Conservation (phyloP, 2,797 vertebrate species). For the Cyprinodon diabolis region DNA sequence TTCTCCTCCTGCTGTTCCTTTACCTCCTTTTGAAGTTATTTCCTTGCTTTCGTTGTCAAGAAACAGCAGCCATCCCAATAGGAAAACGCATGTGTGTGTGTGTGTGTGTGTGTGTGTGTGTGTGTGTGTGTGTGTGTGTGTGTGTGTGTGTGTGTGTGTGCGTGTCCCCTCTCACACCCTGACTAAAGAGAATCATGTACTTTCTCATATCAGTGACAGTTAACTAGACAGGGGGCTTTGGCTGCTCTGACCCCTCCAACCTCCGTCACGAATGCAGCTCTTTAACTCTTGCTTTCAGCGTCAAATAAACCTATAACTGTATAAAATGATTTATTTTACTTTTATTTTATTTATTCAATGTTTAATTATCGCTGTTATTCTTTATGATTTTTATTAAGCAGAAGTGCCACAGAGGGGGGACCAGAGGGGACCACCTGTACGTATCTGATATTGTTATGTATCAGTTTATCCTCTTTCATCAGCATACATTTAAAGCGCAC, state of each 20-base stretch:
- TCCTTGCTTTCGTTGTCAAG: constrained; percentile 62
- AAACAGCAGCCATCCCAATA: constrained; percentile 70
- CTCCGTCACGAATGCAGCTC: constrained; percentile 39
- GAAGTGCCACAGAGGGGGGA: neutral
- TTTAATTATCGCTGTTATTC: neutral
- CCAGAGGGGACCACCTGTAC: neutral
- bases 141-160: constrained; percentile 48
- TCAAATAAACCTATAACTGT: constrained; percentile 2
- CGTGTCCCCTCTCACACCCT: constrained; percentile 70
- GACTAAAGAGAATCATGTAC: constrained; percentile 85
- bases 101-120: constrained; percentile 30
- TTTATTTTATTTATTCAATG: neutral
- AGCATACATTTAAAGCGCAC: neutral
- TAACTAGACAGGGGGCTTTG: constrained; percentile 80
- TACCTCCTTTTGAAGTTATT: constrained; percentile 48
- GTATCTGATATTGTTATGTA: neutral
- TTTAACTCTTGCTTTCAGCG: neutral
- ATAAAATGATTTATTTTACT: neutral
- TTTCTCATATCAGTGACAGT: constrained; percentile 84
- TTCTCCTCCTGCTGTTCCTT: constrained; percentile 60
- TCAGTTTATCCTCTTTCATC: neutral
- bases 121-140: constrained; percentile 27
- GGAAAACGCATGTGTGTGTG: constrained; percentile 39
- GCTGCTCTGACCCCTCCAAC: constrained; percentile 67
- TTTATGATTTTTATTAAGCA: neutral